Evolutionary conservation across 2,888 invertebrate species (phyloP).

Genomic region (Disparrhopalites patrizii): DNA sequence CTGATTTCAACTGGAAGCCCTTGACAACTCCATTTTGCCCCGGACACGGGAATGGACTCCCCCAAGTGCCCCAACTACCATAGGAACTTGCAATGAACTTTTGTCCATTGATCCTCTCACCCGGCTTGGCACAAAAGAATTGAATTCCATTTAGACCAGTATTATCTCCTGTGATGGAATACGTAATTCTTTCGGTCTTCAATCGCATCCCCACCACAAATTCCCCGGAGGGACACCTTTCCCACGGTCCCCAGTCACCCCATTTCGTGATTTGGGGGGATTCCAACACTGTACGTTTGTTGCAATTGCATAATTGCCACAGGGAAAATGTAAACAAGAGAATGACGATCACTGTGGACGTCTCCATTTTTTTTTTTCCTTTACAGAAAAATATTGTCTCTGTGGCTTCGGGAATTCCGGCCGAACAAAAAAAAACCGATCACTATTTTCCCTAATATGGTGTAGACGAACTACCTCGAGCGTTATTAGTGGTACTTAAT

Average conservation of each 20-base stretch:
- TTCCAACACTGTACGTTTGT: background rate
- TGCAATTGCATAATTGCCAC: background rate
- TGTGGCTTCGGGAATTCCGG: too few species aligned
- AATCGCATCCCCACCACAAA: slow-evolving; percentile 25
- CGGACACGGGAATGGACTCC: slow-evolving; percentile 33
- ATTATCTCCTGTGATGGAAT: slow-evolving; percentile 18
- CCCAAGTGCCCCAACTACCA: slow-evolving; percentile 43
- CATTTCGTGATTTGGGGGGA: slow-evolving; percentile 21
- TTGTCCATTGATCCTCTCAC: background rate
- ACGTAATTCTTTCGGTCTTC: slow-evolving; percentile 19
- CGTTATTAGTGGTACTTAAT: too few species aligned
- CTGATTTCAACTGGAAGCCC: slow-evolving; percentile 22
- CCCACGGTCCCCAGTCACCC: slow-evolving; percentile 26
- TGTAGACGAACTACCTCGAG: too few species aligned
- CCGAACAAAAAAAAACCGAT: too few species aligned
- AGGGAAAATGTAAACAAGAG: background rate
- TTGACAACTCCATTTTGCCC: slow-evolving; percentile 5
- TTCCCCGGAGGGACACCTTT: slow-evolving; percentile 20
- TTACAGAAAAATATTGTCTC: too few species aligned
- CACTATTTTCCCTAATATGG: too few species aligned
- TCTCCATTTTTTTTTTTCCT: background rate
- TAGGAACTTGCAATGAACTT: slow-evolving; percentile 35
- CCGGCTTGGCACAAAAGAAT: slow-evolving; percentile 21
- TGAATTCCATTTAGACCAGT: slow-evolving; percentile 28
- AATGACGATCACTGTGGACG: background rate